phyloP scores from a whole-genome alignment of 2,797 vertebrate genomes.

The Xiphophorus birchmanni region DNA sequence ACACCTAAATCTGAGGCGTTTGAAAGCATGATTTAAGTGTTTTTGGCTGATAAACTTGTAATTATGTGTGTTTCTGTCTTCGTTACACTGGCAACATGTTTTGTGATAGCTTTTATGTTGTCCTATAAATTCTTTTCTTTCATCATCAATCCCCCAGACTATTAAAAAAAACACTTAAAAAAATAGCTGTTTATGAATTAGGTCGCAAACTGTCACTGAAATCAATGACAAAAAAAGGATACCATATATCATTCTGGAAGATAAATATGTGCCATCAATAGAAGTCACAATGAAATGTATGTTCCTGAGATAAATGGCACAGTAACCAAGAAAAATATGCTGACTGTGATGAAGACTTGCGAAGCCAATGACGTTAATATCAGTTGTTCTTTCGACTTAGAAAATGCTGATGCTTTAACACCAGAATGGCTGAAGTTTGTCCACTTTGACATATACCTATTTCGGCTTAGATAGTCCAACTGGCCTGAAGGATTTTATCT shows the following conservation, averaged over 20 bases:
- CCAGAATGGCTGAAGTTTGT: too few species aligned
- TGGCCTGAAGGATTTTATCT: too few species aligned
- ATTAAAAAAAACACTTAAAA: neutral
- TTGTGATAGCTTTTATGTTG: neutral
- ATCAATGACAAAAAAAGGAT: constrained; percentile 12
- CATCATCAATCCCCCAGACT: neutral
- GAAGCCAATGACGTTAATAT: constrained; percentile 29
- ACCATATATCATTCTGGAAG: constrained; percentile 22
- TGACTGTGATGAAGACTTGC: constrained; percentile 35
- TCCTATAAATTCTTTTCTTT: neutral
- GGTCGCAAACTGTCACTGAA: constrained; percentile 34
- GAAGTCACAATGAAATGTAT: constrained; percentile 48
- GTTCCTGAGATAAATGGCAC: constrained; percentile 25
- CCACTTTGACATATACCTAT: too few species aligned
- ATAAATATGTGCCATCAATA: constrained; percentile 30
- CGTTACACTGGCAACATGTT: neutral
- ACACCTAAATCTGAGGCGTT: neutral
- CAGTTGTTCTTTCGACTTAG: constrained; percentile 27
- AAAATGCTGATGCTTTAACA: constrained; percentile 37
- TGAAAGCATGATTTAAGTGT: neutral
- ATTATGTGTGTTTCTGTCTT: neutral
- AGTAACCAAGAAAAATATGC: constrained; percentile 29
- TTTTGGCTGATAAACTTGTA: neutral
- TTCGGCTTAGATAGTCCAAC: too few species aligned
- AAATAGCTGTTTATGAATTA: neutral